phyloP scores from a whole-genome alignment of 2,888 invertebrate species.

The Adineta ricciae region DNA sequence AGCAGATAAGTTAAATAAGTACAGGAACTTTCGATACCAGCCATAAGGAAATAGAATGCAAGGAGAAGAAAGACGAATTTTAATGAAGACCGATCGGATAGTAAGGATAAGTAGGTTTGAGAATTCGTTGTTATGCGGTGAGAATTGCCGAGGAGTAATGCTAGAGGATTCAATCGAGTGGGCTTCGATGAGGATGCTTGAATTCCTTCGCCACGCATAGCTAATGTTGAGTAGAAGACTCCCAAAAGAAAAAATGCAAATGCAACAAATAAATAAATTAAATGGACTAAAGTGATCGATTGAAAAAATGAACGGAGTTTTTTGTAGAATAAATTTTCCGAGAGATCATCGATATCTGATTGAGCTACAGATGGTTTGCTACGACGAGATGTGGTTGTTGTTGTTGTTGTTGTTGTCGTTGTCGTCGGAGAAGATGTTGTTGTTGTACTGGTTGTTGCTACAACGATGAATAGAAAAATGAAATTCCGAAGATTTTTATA shows the following conservation, averaged over 20 bases:
- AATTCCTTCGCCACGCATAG: not conserved
- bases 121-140: not conserved
- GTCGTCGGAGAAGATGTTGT: too few species aligned
- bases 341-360: not conserved
- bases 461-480: too few species aligned
- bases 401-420: not conserved
- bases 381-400: not conserved
- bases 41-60: not conserved
- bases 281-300: not conserved
- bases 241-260: not conserved
- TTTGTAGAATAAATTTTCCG: not conserved
- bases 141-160: not conserved
- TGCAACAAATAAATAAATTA: not conserved
- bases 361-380: not conserved
- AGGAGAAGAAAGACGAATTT: not conserved
- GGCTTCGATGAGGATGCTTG: too few species aligned
- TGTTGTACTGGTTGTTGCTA: too few species aligned
- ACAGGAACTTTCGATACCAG: not conserved
- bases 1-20: not conserved
- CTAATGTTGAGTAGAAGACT: not conserved
- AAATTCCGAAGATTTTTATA: too few species aligned
- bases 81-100: not conserved
- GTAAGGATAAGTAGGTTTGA: not conserved
- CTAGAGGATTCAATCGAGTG: too few species aligned
- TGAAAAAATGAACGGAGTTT: not conserved